Conservation (phyloP, 2,888 invertebrate species). For the Ferdinandea cuprea region DNA sequence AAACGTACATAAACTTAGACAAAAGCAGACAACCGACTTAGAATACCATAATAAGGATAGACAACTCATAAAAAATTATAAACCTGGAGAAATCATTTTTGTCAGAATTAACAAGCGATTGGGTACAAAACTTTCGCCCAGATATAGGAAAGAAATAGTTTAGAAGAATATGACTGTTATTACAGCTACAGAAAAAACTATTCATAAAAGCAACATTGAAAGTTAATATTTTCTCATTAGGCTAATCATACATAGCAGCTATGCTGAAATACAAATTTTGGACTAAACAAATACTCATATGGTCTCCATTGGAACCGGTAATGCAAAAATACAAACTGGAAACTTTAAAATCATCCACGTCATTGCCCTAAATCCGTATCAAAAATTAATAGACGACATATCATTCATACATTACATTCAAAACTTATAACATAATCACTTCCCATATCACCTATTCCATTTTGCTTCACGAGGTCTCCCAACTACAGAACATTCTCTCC, state of each 20-base stretch:
- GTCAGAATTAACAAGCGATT: slow-evolving; percentile 12
- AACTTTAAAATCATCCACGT: background rate
- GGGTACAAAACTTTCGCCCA: slow-evolving; percentile 5
- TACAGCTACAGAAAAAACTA: background rate
- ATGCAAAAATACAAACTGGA: slow-evolving; percentile 4
- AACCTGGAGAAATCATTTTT: slow-evolving; percentile 11
- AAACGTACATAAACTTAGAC: background rate
- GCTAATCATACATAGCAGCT: no score
- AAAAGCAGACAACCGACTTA: background rate
- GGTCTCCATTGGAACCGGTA: background rate
- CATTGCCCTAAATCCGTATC: no score
- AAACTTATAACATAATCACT: no score
- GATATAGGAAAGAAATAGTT: slow-evolving; percentile 5
- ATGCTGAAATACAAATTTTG: background rate
- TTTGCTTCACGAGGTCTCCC: no score
- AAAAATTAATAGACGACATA: no score
- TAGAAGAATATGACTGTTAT: slow-evolving; percentile 6
- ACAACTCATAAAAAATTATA: background rate
- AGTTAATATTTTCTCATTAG: background rate
- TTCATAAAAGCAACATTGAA: slow-evolving; percentile 9
- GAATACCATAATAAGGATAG: background rate
- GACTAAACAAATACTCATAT: slow-evolving; percentile 8
- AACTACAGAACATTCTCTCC: no score
- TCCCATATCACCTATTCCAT: background rate
- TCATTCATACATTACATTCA: no score